Evolutionary conservation across 2,113 vertebrate genomes (phyloP), one percentile per base, ranked within the genome.

Genomic region (Turnix velox): DNA sequence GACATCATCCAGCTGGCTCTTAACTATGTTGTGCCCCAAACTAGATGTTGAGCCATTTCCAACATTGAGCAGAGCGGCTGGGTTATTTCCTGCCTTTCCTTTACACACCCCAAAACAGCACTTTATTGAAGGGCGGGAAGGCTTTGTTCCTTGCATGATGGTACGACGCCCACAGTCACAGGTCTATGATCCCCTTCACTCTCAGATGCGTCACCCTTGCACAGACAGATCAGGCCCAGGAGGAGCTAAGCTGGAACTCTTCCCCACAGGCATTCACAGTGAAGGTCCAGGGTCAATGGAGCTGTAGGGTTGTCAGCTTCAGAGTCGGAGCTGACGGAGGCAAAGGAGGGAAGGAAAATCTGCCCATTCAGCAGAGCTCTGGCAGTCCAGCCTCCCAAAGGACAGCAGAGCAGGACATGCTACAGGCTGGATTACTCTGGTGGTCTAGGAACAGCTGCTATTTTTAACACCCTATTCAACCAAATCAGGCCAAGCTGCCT

Each of bases 1-100:
- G 93, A 84, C 1, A 3, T 58, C 45, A 52, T 82, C 95, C 95
- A 96, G 72, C 62, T 91, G 87, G 82, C 85, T 87, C 90, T 42
- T 27, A 33, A 66, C 49, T 79, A 4, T 18, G 18, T 40, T 40
- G 45, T 73, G 75, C 82, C 92, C 90, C 63, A 58, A 85, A 57
- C 31, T 54, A 87, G 49, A 87, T 27, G 31, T 13, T 65, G 33
- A 78, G 54, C 40, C 31, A 45, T 18, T 94, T 87, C 20, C 52
- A 89, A 31, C 40, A 65, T 9, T 7, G 49, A 89, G 59, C 2
- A 7, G 43, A 85, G 19, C 2, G 7, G 66, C 63, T 0, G 0
- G 31, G 40, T 67, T 72, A 71, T 63, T 81, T 71, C 0, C 0
- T 59, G 65, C 18, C 45, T 75, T 39, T 84, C 58, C 73, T 55